These are phyloP conservation scores for Theristicus caerulescens DNA, from an alignment of 2,113 vertebrate genomes.

Conservation along the genomic window DNA sequence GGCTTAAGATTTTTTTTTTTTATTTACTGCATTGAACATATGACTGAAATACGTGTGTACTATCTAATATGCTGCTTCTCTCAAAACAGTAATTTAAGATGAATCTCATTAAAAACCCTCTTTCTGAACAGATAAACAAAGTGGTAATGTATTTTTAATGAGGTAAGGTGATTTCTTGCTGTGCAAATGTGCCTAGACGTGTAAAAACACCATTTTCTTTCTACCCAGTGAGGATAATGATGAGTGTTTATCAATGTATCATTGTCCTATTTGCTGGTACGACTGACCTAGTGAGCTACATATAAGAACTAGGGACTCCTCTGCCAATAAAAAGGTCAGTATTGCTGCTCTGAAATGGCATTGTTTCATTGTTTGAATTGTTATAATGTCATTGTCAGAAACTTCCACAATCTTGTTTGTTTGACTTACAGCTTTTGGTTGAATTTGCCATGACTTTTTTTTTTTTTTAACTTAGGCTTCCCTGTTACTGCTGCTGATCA, in stretches of 20 bases:
- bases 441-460: background rate
- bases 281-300: slow-evolving; percentile 49
- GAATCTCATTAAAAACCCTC: slow-evolving; percentile 31
- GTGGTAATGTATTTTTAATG: slow-evolving; percentile 48
- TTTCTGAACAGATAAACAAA: slow-evolving; percentile 42
- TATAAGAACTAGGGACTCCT: background rate
- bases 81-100: slow-evolving; percentile 34
- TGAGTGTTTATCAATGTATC: slow-evolving; percentile 7
- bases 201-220: slow-evolving; percentile 3
- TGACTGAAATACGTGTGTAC: background rate
- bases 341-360: background rate
- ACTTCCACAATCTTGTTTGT: background rate
- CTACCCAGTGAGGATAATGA: background rate
- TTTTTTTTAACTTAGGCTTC: background rate
- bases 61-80: background rate
- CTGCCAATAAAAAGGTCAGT: background rate
- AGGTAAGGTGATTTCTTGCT: slow-evolving; percentile 50
- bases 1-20: background rate
- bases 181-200: slow-evolving; percentile 34
- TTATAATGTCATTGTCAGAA: background rate
- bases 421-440: background rate
- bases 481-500: background rate
- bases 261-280: slow-evolving; percentile 26
- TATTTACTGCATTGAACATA: background rate
- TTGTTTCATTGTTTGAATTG: background rate